Conservation (phyloP, 92 coral and sea anemone genomes). For the Pocillopora meandrina region DNA sequence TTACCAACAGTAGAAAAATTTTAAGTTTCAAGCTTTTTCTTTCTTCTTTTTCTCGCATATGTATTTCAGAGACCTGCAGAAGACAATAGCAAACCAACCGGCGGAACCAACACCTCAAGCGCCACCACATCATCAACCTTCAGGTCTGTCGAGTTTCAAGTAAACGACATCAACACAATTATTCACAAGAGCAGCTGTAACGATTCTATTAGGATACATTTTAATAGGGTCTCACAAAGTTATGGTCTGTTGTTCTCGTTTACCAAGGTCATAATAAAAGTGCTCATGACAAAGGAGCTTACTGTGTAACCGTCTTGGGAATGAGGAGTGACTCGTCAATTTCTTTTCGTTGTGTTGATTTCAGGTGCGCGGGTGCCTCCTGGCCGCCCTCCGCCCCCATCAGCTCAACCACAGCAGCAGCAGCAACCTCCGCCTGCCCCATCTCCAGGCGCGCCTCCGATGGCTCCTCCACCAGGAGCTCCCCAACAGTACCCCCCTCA, state of each 20-base stretch:
- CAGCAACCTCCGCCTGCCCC: constrained; percentile 46
- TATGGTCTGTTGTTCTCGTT: no score
- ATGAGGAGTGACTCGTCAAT: no score
- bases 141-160: constrained; percentile 10
- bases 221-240: no score
- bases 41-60: not conserved
- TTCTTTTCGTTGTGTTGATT: not conserved
- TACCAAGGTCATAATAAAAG: no score
- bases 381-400: constrained; percentile 87
- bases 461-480: constrained; percentile 52
- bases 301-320: no score
- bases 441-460: constrained; percentile 34
- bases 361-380: constrained; percentile 71
- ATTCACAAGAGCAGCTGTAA: no score
- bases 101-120: constrained; percentile 80
- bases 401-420: constrained; percentile 34
- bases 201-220: no score
- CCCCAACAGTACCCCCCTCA: constrained; percentile 63
- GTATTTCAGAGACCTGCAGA: constrained; percentile 81
- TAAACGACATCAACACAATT: no score
- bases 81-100: constrained; percentile 88
- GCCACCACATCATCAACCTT: constrained; percentile 80
- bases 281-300: no score
- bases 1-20: no score
- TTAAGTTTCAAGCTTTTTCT: no score